Conservation (phyloP, 2,888 invertebrate genomes). For the Acronicta psi region DNA sequence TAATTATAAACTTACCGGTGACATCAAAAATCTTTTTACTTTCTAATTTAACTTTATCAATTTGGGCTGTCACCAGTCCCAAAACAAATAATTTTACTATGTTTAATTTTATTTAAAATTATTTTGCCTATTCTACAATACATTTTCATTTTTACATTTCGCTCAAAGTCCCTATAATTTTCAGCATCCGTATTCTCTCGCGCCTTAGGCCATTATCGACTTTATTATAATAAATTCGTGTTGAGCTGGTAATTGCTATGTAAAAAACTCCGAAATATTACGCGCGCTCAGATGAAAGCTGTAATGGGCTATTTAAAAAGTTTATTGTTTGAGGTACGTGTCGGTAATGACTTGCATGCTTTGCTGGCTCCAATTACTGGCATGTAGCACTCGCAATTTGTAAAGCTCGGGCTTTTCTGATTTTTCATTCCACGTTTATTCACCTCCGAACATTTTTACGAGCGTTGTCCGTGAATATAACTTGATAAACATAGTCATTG, state of each 20-base stretch:
- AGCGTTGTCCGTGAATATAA: slow-evolving; percentile 51
- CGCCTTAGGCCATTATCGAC: slow-evolving; percentile 29
- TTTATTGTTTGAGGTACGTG: slow-evolving; percentile 51
- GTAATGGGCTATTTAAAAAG: slow-evolving; percentile 54
- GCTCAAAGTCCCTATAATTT: slow-evolving; percentile 2
- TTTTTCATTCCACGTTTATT: slow-evolving; percentile 42
- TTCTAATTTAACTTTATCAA: too few relatives aligned
- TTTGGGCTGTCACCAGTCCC: too few relatives aligned
- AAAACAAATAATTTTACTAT: too few relatives aligned
- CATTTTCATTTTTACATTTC: too few relatives aligned
- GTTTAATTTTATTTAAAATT: too few relatives aligned
- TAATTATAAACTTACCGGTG: not conserved
- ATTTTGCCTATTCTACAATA: too few relatives aligned
- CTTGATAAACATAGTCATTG: slow-evolving; percentile 49
- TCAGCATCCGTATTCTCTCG: slow-evolving; percentile 15
- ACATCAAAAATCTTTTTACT: not conserved
- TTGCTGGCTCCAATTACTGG: slow-evolving; percentile 50
- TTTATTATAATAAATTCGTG: slow-evolving; percentile 24
- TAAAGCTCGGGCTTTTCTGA: slow-evolving; percentile 19
- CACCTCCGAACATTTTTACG: slow-evolving; percentile 34
- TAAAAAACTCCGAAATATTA: slow-evolving; percentile 46
- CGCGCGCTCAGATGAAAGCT: slow-evolving; percentile 37
- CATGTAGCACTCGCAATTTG: slow-evolving; percentile 32
- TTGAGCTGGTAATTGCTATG: slow-evolving; percentile 42
- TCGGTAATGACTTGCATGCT: slow-evolving; percentile 52